phyloP scores from a whole-genome alignment of 1,140 invertebrate species.

The Ips typographus region DNA sequence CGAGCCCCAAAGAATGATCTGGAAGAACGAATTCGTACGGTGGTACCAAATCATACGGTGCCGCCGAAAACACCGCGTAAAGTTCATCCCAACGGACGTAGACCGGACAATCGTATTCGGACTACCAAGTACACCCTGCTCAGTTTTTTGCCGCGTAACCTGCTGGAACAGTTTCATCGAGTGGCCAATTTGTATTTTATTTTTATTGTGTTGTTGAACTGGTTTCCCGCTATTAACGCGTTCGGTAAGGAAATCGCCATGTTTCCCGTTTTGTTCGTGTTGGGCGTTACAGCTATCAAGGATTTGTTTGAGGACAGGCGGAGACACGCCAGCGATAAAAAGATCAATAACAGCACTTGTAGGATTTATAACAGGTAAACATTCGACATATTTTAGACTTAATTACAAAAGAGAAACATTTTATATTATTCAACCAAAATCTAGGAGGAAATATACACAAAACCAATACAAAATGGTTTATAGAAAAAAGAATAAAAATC shows the following conservation, averaged over 20 bases:
- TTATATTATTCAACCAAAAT: too few species aligned
- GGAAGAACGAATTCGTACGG: conserved; percentile 70
- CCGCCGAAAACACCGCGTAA: conserved; percentile 73
- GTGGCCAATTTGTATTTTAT: conserved; percentile 99
- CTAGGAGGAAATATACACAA: too few species aligned
- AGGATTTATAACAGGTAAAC: conserved; percentile 87
- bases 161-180: conserved; percentile 96
- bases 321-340: conserved; percentile 84
- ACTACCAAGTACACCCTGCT: conserved; percentile 96
- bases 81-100: conserved; percentile 81
- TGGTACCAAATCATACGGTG: conserved; percentile 81
- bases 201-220: conserved; percentile 93
- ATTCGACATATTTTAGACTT: too few species aligned
- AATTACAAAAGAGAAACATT: too few species aligned
- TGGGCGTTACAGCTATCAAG: conserved; percentile 95
- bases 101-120: conserved; percentile 80
- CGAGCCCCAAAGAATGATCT: conserved; percentile 53
- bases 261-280: conserved; percentile 91
- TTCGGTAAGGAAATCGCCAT: conserved; percentile 97
- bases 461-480: too few species aligned
- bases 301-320: conserved; percentile 95
- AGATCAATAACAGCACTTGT: conserved; percentile 92
- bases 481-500: too few species aligned
- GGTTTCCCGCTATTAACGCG: conserved; percentile 90
- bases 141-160: conserved; percentile 94